phyloP scores from a whole-genome alignment of 2,113 vertebrate genomes.

The Toxotes jaculatrix region DNA sequence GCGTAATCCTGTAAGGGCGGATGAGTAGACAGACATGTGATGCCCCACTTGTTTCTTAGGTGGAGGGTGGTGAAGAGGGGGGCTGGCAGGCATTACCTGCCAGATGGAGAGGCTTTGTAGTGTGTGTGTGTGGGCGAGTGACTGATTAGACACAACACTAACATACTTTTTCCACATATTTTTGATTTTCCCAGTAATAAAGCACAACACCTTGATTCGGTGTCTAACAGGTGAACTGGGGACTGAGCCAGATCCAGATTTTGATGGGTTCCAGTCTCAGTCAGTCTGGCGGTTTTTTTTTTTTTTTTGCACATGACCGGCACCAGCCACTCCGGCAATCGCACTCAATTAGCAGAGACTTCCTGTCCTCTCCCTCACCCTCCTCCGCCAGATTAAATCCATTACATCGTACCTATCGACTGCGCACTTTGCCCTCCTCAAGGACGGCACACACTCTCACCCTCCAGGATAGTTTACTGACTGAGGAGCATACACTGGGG shows the following conservation, averaged over 20 bases:
- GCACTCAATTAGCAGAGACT: slow-evolving; percentile 77
- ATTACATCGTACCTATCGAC: slow-evolving; percentile 29
- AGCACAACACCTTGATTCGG: neutral
- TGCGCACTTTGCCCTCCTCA: slow-evolving; percentile 50
- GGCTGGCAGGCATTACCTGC: slow-evolving; percentile 62
- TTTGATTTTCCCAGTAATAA: neutral
- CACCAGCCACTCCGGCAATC: slow-evolving; percentile 57
- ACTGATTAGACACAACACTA: slow-evolving; percentile 46
- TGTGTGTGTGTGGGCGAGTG: slow-evolving; percentile 44
- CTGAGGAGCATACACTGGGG: neutral
- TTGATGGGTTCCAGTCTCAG: neutral
- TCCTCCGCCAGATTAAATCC: slow-evolving; percentile 71
- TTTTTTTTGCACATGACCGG: slow-evolving; percentile 45
- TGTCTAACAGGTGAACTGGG: neutral
- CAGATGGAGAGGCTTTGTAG: slow-evolving; percentile 78
- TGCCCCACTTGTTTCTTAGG: slow-evolving; percentile 78
- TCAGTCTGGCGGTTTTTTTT: neutral
- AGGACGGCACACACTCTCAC: slow-evolving; percentile 38
- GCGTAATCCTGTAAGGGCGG: slow-evolving; percentile 84
- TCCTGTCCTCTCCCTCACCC: slow-evolving; percentile 70
- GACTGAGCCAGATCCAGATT: neutral
- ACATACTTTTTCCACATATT: neutral
- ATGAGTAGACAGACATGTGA: slow-evolving; percentile 83
- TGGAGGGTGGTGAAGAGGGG: slow-evolving; percentile 49
- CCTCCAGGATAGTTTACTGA: neutral